Base-by-base conservation (phyloP, 2,113 vertebrate genomes). In the Hemiscyllium ocellatum region DNA sequence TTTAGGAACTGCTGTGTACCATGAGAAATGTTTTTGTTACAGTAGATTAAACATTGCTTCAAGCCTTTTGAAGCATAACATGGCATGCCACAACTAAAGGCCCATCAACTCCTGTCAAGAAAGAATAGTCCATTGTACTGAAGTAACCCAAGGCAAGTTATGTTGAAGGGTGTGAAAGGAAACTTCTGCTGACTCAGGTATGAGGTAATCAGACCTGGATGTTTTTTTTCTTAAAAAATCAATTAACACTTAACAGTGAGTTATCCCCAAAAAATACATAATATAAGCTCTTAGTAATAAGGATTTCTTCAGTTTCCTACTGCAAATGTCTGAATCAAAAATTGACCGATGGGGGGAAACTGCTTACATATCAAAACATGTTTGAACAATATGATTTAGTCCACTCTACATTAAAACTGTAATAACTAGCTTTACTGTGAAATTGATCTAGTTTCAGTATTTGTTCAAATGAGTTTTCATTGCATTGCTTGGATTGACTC, bases 121-220 rank as follows among this genome's bases (percentile, higher is more conserved):
- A 95, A 95, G 94, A 95, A 95, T 72, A 95, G 66, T 3, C 68
- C 42, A 95, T 95, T 95, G 93, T 95, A 52, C 94, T 76, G 47
- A 95, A 50, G 68, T 95, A 95, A 95, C 69, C 69, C 69, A 50
- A 52, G 68, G 69, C 69, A 72, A 95, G 72, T 95, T 52, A 52
- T 50, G 94, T 76, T 95, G 69, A 95, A 95, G 94, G 94, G 94
- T 70, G 94, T 72, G 69, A 95, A 72, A 52, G 69, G 94, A 95
- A 95, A 61, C 69, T 47, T 95, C 94, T 76, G 94, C 94, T 95
- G 94, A 95, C 94, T 95, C 94, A 95, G 94, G 94, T 95, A 76
- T 95, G 94, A 95, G 94, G 42, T 95, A 72, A 95, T 72, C 68
- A 95, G 69, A 95, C 68, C 94, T 72, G 94, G 94, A 95, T 95